Percentiles rank a stretch among this genome's conserved stretches.
Evolutionary conservation across 2,888 invertebrate genomes (phyloP).

Genomic region (Hyalella azteca): DNA sequence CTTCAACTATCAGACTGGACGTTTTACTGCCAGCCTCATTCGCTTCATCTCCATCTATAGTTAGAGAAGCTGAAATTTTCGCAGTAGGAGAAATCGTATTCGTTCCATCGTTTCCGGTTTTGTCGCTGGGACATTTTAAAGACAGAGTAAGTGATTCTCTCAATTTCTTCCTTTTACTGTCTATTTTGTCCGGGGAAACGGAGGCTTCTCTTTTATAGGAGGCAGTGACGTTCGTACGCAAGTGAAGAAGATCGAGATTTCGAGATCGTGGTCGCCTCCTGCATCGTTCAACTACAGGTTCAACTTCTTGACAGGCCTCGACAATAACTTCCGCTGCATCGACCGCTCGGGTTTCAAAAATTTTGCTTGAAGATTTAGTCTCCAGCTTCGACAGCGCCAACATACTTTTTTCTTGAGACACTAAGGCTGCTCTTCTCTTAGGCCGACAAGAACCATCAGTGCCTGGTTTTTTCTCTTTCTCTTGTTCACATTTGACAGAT

Average conservation of each 20-base stretch:
- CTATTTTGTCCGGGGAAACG: not conserved
- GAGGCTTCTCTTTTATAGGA: not conserved
- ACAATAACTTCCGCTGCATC: not conserved
- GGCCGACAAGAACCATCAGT: no score
- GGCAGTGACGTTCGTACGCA: not conserved
- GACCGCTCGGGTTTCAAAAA: not conserved
- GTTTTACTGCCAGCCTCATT: no score
- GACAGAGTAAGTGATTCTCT: not conserved
- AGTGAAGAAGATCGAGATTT: not conserved
- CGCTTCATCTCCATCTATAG: no score
- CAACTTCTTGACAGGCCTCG: not conserved
- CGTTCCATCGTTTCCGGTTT: no score
- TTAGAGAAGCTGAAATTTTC: no score
- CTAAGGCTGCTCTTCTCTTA: not conserved
- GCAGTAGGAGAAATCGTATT: no score
- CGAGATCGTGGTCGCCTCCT: not conserved
- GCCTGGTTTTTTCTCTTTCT: no score
- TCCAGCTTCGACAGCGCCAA: not conserved
- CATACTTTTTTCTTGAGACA: slow-evolving; percentile 5
- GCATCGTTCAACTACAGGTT: not conserved
- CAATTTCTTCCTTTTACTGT: not conserved
- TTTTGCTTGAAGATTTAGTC: not conserved
- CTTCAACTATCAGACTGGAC: no score
- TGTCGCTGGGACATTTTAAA: no score
- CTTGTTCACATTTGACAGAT: no score